These are phyloP conservation scores for Drosophila varians DNA, from an alignment of 1,140 invertebrate species.

Conservation along the genomic window DNA sequence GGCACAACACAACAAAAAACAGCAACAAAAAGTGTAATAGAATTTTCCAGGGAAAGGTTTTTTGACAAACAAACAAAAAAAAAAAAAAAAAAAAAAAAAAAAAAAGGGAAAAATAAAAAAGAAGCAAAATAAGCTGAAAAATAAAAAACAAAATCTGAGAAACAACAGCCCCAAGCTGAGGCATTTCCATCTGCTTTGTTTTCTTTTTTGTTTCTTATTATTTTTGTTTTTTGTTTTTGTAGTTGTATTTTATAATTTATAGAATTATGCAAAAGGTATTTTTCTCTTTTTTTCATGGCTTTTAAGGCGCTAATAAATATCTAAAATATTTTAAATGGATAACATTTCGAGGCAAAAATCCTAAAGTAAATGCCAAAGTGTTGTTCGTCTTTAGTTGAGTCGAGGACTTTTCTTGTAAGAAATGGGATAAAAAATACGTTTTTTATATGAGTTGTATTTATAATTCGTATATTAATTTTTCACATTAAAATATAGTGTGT, in stretches of 20 bases:
- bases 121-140: not conserved
- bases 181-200: constrained; percentile 21
- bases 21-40: constrained; percentile 54
- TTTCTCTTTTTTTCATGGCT: not conserved
- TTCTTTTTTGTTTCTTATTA: too few relatives aligned
- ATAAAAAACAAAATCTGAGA: not conserved
- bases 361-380: too few relatives aligned
- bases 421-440: too few relatives aligned
- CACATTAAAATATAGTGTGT: too few relatives aligned
- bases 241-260: constrained; percentile 38
- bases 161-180: constrained; percentile 12
- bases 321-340: not conserved
- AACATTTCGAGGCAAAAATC: not conserved
- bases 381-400: too few relatives aligned
- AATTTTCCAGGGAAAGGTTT: constrained; percentile 47
- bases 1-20: constrained; percentile 13
- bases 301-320: not conserved
- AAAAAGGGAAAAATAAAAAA: not conserved
- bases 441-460: too few relatives aligned
- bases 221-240: constrained; percentile 4
- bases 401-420: too few relatives aligned
- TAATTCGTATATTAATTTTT: too few relatives aligned
- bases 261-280: constrained; percentile 34
- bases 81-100: not conserved
- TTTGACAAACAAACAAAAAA: not conserved